Evolutionary conservation across 2,113 vertebrate species (phyloP), one percentile per base, ranked within the genome.

Genomic region (Engystomops pustulosus): DNA sequence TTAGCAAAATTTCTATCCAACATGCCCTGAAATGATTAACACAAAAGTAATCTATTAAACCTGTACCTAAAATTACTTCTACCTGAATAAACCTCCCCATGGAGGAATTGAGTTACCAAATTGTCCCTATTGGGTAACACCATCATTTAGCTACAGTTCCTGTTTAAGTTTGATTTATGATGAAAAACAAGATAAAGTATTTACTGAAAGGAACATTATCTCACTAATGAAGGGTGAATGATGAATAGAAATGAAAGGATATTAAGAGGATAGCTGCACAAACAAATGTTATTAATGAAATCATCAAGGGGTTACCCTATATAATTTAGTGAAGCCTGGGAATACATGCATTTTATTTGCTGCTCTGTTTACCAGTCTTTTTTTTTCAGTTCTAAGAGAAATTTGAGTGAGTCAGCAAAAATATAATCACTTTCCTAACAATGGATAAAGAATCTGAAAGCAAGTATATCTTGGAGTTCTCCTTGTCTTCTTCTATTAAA

Each of bases 161-260:
- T 44, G 30, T 81, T 81, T 38, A 81, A 23, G 12, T 81, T 70
- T 70, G 79, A 70, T 81, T 81, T 70, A 81, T 51, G 44, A 81
- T 69, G 30, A 9, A 34, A 60, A 25, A 15, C 20, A 80, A 80
- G 44, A 80, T 49, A 44, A 79, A 49, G 27, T 67, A 47, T 67
- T 67, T 62, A 20, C 3, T 32, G 18, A 80, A 80, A 25, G 44
- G 58, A 80, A 80, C 62, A 80, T 68, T 80, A 80, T 80, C 44
- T 79, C 11, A 45, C 58, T 79, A 79, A 79, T 79, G 77, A 67
- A 67, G 27, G 62, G 45, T 80, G 44, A 68, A 68, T 51, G 62
- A 80, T 68, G 11, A 80, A 80, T 80, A 27, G 23, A 67, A 65
- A 79, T 23, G 17, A 80, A 68, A 34, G 44, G 15, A 81, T 69